Evolutionary conservation across 2,888 invertebrate genomes (phyloP).

Genomic region (Neuroscelio doddi): DNA sequence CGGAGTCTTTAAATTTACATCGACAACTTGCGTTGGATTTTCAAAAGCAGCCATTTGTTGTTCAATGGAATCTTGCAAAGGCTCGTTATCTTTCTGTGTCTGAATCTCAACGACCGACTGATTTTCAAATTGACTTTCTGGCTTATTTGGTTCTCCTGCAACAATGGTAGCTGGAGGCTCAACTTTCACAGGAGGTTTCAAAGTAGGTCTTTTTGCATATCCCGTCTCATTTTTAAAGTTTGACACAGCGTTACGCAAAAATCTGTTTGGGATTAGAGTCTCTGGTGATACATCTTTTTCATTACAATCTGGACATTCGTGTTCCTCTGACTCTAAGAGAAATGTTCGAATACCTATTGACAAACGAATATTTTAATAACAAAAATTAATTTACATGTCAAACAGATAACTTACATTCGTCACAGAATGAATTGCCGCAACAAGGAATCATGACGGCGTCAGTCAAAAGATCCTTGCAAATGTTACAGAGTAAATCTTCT

Average conservation of each 20-base stretch:
- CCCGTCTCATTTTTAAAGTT: constrained; percentile 95
- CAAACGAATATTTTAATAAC: not conserved
- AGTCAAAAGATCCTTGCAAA: constrained; percentile 92
- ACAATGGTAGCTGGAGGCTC: constrained; percentile 10
- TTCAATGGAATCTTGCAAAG: not conserved
- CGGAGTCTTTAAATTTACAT: constrained; percentile 37
- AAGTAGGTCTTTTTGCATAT: constrained; percentile 78
- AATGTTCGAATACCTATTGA: constrained; percentile 86
- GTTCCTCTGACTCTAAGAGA: constrained; percentile 93
- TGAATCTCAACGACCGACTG: not conserved
- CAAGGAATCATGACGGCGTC: constrained; percentile 99
- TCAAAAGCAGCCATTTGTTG: constrained; percentile 23
- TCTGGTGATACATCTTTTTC: constrained; percentile 95
- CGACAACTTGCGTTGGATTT: constrained; percentile 29
- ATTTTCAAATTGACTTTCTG: constrained; percentile 14
- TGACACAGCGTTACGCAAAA: constrained; percentile 89
- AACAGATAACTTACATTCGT: constrained; percentile 88
- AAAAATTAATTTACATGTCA: too few relatives aligned
- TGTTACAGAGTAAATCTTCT: constrained; percentile 91
- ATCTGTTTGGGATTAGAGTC: constrained; percentile 93
- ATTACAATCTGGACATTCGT: constrained; percentile 95
- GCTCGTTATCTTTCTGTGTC: not conserved
- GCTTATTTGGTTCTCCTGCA: constrained; percentile 10
- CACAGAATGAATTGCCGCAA: constrained; percentile 98
- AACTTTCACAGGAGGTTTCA: constrained; percentile 48